A percentile compares a stretch with the other conserved stretches of the same genome.
Conservation (phyloP, 2,113 vertebrate species). For the Apteryx owenii region DNA sequence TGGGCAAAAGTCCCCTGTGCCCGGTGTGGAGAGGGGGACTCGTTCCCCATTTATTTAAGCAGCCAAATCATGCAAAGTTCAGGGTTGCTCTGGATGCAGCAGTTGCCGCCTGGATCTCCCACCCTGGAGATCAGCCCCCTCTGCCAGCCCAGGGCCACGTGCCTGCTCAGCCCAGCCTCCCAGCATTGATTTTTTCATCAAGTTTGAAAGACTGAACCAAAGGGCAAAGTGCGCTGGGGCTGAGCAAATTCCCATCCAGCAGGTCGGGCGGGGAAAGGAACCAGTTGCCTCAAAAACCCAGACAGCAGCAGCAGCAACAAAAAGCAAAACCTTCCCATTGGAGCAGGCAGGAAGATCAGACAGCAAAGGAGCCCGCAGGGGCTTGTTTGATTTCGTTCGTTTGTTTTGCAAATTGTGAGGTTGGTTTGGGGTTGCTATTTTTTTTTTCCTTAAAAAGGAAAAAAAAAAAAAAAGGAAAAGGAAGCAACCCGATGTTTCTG, state of each 20-base stretch:
- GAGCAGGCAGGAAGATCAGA: slow-evolving; percentile 65
- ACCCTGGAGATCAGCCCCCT: background rate
- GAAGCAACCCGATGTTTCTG: slow-evolving; percentile 32
- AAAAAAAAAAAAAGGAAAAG: background rate
- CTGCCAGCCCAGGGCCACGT: background rate
- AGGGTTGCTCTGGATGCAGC: background rate
- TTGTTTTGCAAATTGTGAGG: slow-evolving; percentile 65
- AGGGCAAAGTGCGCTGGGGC: background rate
- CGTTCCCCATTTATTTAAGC: background rate
- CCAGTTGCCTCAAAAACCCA: slow-evolving; percentile 53
- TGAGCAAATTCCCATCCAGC: slow-evolving; percentile 54
- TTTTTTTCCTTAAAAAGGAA: background rate
- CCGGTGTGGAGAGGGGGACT: background rate
- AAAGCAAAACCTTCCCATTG: slow-evolving; percentile 31
- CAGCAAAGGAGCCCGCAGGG: slow-evolving; percentile 69
- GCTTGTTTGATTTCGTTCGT: slow-evolving; percentile 63
- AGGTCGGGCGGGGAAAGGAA: slow-evolving; percentile 43
- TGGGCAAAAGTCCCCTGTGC: background rate
- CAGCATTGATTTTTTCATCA: slow-evolving; percentile 27
- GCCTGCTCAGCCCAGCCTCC: background rate
- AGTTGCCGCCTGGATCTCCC: background rate
- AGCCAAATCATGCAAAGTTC: background rate
- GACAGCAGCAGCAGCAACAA: slow-evolving; percentile 56
- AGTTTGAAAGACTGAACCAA: background rate
- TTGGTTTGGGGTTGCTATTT: slow-evolving; percentile 45